These are phyloP conservation scores for Platygyra sinensis DNA, from an alignment of 64 coral and sea anemone species.

Conservation along the genomic window DNA sequence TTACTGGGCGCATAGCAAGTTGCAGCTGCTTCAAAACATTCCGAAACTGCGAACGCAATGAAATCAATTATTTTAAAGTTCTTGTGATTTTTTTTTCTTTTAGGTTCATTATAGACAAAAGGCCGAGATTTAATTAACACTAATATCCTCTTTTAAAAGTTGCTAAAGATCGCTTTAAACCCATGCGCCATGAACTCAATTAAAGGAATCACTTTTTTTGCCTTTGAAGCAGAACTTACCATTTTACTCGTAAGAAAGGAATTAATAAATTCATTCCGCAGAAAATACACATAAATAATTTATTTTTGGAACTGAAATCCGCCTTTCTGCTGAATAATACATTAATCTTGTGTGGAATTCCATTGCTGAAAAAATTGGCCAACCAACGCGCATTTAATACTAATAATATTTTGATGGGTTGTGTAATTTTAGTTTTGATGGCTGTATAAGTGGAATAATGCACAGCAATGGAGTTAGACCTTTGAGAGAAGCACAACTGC, in stretches of 20 bases:
- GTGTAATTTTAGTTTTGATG: constrained; percentile 23
- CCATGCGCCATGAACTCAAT: not conserved
- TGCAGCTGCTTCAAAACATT: constrained; percentile 11
- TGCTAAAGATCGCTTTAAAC: not conserved
- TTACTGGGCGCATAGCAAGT: not conserved
- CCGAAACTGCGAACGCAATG: not conserved
- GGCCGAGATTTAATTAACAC: not conserved
- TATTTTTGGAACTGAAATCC: constrained; percentile 39
- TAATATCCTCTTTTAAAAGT: not conserved
- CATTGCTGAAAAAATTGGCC: constrained; percentile 14
- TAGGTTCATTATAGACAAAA: not conserved
- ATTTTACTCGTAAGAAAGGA: constrained; percentile 21
- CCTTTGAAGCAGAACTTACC: not conserved
- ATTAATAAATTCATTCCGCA: constrained; percentile 44
- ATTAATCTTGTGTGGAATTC: constrained; percentile 8
- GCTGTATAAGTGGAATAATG: constrained; percentile 64
- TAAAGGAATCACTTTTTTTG: not conserved
- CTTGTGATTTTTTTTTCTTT: not conserved
- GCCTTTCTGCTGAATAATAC: constrained; percentile 28
- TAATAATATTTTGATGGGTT: not conserved
- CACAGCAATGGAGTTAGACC: not conserved
- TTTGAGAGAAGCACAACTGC: constrained; percentile 18
- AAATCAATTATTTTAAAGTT: not conserved
- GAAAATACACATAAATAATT: constrained; percentile 44
- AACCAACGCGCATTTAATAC: not conserved